Evolutionary conservation across 2,113 vertebrate species (phyloP).

Genomic region (Chunga burmeisteri): DNA sequence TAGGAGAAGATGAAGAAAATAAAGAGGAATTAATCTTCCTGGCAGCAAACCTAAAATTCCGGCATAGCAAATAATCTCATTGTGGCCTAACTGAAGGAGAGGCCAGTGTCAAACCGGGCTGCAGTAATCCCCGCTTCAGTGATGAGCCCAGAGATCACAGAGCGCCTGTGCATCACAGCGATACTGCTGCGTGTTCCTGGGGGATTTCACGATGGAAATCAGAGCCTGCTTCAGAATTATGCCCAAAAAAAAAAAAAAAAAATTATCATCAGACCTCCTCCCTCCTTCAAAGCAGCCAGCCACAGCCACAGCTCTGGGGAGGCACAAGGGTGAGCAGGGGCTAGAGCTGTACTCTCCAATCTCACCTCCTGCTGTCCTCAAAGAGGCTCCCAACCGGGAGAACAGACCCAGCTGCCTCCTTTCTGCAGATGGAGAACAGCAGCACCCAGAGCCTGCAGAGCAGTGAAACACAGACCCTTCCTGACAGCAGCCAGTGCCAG

Average conservation of each 20-base stretch:
- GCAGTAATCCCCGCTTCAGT: not conserved
- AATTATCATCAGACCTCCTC: not conserved
- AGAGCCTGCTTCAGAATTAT: not conserved
- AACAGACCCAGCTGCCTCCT: not conserved
- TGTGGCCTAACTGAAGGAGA: not conserved
- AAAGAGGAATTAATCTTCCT: constrained; percentile 41
- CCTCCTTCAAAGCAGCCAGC: not conserved
- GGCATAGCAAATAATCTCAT: constrained; percentile 7
- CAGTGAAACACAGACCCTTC: not conserved
- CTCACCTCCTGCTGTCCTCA: not conserved
- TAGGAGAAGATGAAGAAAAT: constrained; percentile 46
- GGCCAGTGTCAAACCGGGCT: not conserved
- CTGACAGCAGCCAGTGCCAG: not conserved
- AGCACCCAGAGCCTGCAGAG: not conserved
- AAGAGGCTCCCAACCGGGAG: not conserved
- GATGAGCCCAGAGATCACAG: not conserved
- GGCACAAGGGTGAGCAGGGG: not conserved
- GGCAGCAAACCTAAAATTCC: constrained; percentile 43
- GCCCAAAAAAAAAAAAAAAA: not conserved
- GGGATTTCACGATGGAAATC: not conserved
- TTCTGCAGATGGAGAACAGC: not conserved
- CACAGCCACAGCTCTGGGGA: not conserved
- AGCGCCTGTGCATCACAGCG: not conserved
- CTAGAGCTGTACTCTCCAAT: not conserved
- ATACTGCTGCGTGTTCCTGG: rapidly evolving